phyloP scores from a whole-genome alignment of 2,797 vertebrate genomes.

The Philypnodon macrostomus region DNA sequence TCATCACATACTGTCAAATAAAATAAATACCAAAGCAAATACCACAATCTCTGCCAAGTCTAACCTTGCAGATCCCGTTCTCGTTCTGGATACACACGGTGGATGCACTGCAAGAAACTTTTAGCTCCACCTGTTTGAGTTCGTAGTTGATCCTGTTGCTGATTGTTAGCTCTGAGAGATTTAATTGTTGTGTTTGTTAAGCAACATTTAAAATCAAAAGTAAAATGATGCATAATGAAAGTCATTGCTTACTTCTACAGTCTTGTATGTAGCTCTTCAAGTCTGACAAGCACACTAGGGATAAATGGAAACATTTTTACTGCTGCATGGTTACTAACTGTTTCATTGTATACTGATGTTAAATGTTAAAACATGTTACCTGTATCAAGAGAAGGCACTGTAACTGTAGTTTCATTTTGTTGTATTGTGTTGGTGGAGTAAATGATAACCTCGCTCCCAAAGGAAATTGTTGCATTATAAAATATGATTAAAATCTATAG shows the following conservation, averaged over 20 bases:
- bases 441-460: slow-evolving; percentile 27
- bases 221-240: neutral
- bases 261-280: slow-evolving; percentile 24
- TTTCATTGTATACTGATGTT: neutral
- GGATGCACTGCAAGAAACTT: slow-evolving; percentile 7
- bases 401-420: too few species aligned
- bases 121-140: slow-evolving; percentile 49
- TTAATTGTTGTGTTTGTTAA: neutral
- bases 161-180: slow-evolving; percentile 56
- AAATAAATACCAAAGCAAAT: slow-evolving; percentile 3
- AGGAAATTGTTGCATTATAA: slow-evolving; percentile 35
- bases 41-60: slow-evolving; percentile 7
- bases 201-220: neutral
- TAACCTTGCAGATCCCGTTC: slow-evolving; percentile 57
- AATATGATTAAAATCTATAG: slow-evolving; percentile 53
- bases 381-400: slow-evolving; percentile 42
- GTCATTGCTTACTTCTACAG: slow-evolving; percentile 53
- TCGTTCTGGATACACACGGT: slow-evolving; percentile 67
- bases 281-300: slow-evolving; percentile 54
- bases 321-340: neutral
- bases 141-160: slow-evolving; percentile 3
- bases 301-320: slow-evolving; percentile 6
- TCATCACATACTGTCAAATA: neutral
- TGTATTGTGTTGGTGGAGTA: fast-evolving
- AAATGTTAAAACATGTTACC: slow-evolving; percentile 32